Base-by-base conservation (phyloP, 2,113 vertebrate genomes). In the Thymallus thymallus region DNA sequence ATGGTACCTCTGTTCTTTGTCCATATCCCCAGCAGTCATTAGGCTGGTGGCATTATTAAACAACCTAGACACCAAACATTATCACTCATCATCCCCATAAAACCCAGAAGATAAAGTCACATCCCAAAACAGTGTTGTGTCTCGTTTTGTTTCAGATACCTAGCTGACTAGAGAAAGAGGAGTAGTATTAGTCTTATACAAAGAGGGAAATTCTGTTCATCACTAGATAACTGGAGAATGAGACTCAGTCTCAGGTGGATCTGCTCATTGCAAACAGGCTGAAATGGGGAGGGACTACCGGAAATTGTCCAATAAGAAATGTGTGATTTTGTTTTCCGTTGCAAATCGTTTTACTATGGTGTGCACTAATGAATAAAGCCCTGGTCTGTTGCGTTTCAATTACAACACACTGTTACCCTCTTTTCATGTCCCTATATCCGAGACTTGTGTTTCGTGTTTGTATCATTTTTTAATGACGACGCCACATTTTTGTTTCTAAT, bases 171-270 rank as follows among this genome's bases (percentile, higher is more conserved):
- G 45, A 74, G 64, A 67, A 32, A 55, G 23, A 76, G 22, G 20
- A 80, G 74, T 55, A 6, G 13, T 65, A 68, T 73, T 41, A 41
- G 2, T 41, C 26, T 70, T 32, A 23, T 62, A 62, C 18, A 68
- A 74, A 74, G 51, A 14, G 30, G 24, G 3, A 74, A 73, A 61
- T 56, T 7, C 16, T 78, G 46, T 68, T 73, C 71, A 82, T 80
- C 82, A 70, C 71, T 80, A 51, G 81, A 78, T 74, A 84, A 91
- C 85, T 90, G 88, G 82, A 87, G 78, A 73, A 62, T 5, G 30
- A 75, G 78, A 51, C 48, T 18, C 48, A 18, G 35, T 85, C 87
- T 89, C 87, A 90, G 86, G 84, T 46, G 68, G 72, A 51, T 46
- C 64, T 7, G 22, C 13, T 16, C 16, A 51, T 3, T 5, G 48